Base-by-base conservation (phyloP, 2,113 vertebrate species). In the Chloropsis cyanopogon region DNA sequence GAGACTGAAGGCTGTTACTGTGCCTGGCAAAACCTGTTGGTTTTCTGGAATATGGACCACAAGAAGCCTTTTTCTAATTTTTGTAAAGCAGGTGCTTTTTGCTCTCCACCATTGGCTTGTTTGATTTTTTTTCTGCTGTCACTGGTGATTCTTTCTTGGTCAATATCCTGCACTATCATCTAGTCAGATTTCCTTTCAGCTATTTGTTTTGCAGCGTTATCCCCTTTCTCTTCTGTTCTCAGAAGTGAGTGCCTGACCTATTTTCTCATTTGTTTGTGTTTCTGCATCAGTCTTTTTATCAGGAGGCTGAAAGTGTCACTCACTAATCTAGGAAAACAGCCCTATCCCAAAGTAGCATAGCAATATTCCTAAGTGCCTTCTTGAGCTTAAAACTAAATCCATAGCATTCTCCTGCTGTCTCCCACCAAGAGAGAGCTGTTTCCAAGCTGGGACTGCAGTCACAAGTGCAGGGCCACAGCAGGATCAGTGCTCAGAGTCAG, bases 321-420 rank as follows among this genome's bases (percentile, higher is more conserved):
- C 28, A n/a, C 60, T 94, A 70, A 90, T 82, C 19, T 41, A 57
- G 82, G 68, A 78, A 70, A 94, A 68, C 79, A 82, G 23, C 57
- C 52, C 28, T 37, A 25, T 82, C 41, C 85, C 72, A 71, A 56
- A 90, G 76, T 60, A 49, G 47, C 44, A 53, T 6, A 54, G 19
- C 61, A 24, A 21, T 59, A 61, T 80, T 68, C 69, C 29, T 23
- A 50, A 70, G 39, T 66, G 79, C 44, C 53, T 44, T 73, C 82
- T 93, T 3, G 21, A 83, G 57, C 71, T 93, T 68, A 77, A 73
- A 61, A 66, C 73, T 63, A 66, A 90, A 53, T 79, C 72, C 24
- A 49, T 12, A 23, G 41, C 29, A 31, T 81, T 93, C 44, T 85
- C 59, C 68, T 77, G 52, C 63, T 68, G 50, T 59, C 22, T 54